These are phyloP conservation scores for Clostera curtula DNA, from an alignment of 2,888 invertebrate genomes.

Conservation along the genomic window DNA sequence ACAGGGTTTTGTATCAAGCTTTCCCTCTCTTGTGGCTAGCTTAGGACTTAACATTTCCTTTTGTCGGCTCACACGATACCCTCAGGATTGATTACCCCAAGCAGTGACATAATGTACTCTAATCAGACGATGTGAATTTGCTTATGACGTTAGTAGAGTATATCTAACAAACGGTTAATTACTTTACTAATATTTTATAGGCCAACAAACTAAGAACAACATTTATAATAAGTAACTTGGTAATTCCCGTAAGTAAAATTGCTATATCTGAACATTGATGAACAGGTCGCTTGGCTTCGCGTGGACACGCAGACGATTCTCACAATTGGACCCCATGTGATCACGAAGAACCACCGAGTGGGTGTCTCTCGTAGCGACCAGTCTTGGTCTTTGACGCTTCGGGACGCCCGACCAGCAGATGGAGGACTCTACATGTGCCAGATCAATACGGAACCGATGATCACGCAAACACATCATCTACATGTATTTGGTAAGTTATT, in stretches of 20 bases:
- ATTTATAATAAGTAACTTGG: too few species aligned
- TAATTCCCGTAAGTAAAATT: not conserved
- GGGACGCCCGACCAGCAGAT: constrained; percentile 84
- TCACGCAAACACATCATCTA: constrained; percentile 50
- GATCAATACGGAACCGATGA: constrained; percentile 80
- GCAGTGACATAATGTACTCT: too few species aligned
- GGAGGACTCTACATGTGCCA: constrained; percentile 88
- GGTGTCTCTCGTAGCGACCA: constrained; percentile 83
- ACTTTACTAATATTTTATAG: too few species aligned
- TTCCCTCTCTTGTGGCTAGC: too few species aligned
- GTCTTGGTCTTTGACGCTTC: constrained; percentile 86
- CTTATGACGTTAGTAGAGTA: too few species aligned
- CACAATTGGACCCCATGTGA: constrained; percentile 89
- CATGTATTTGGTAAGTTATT: constrained; percentile 43
- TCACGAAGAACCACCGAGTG: constrained; percentile 90
- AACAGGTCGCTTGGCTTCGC: constrained; percentile 89
- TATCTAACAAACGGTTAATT: too few species aligned
- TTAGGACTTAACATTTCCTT: too few species aligned
- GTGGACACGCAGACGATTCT: constrained; percentile 93
- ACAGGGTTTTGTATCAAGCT: too few species aligned
- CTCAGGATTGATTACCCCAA: too few species aligned
- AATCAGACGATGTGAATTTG: too few species aligned
- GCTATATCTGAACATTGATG: not conserved
- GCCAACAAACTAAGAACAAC: too few species aligned
- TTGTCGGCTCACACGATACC: too few species aligned